phyloP scores from a whole-genome alignment of 2,888 invertebrate genomes.

The Rhingia campestris region DNA sequence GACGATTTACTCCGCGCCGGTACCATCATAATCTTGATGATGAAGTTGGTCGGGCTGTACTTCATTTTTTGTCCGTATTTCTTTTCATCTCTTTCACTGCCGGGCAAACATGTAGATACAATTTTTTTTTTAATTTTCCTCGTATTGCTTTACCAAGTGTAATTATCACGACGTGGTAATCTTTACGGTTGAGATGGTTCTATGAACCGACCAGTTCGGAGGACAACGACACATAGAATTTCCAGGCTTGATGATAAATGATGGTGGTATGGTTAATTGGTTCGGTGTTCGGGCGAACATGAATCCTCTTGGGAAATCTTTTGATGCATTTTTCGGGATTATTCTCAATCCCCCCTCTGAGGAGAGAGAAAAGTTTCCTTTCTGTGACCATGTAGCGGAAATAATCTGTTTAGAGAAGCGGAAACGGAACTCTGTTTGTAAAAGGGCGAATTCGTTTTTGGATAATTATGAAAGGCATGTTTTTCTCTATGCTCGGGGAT shows the following conservation, averaged over 20 bases:
- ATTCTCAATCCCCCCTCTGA: neutral
- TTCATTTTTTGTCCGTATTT: slow-evolving; percentile 50
- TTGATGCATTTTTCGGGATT: slow-evolving; percentile 30
- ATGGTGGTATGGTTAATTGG: slow-evolving; percentile 54
- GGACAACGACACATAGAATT: slow-evolving; percentile 36
- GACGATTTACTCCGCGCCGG: slow-evolving; percentile 34
- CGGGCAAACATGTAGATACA: neutral
- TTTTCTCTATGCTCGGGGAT: slow-evolving; percentile 1
- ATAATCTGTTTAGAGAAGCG: slow-evolving; percentile 54
- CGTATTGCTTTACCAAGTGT: slow-evolving; percentile 45
- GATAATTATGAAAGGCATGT: slow-evolving; percentile 32
- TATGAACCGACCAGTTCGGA: slow-evolving; percentile 34
- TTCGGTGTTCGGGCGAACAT: slow-evolving; percentile 9
- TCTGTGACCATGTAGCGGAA: slow-evolving; percentile 31
- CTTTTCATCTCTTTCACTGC: slow-evolving; percentile 68
- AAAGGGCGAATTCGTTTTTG: neutral
- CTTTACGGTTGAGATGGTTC: slow-evolving; percentile 76
- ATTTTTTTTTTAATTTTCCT: slow-evolving; percentile 17
- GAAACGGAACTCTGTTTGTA: slow-evolving; percentile 44
- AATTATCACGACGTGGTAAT: slow-evolving; percentile 80
- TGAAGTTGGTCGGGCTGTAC: slow-evolving; percentile 51
- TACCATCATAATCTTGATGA: slow-evolving; percentile 66
- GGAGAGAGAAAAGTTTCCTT: neutral
- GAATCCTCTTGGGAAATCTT: slow-evolving; percentile 48
- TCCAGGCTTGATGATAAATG: slow-evolving; percentile 40